phyloP scores from a whole-genome alignment of 2,888 invertebrate species.

The Leucoma salicis region DNA sequence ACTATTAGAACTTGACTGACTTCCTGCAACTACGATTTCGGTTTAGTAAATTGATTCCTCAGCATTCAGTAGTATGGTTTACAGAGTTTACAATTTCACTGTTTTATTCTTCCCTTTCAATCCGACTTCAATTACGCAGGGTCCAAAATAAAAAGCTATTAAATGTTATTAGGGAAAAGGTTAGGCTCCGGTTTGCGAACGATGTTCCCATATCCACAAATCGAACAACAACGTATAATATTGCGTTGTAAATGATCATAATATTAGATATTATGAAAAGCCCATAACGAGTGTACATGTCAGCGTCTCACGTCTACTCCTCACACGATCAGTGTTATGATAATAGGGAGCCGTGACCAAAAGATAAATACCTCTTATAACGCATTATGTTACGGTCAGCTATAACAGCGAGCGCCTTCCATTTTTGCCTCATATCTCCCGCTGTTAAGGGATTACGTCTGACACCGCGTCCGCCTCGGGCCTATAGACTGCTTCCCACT shows the following conservation, averaged over 20 bases:
- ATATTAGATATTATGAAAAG: no score
- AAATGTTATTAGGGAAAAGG: no score
- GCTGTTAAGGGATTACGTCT: slow-evolving; percentile 44
- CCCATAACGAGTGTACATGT: no score
- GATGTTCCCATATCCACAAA: no score
- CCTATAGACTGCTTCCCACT: slow-evolving; percentile 38
- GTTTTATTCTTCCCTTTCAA: slow-evolving; percentile 24
- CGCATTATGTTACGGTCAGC: slow-evolving; percentile 47
- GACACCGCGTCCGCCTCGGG: slow-evolving; percentile 29
- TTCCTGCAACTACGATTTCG: slow-evolving; percentile 54
- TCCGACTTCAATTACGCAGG: no score
- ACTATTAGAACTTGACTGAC: slow-evolving; percentile 37
- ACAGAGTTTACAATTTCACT: slow-evolving; percentile 30
- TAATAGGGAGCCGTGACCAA: slow-evolving; percentile 67
- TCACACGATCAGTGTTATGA: no score
- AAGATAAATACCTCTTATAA: slow-evolving; percentile 51
- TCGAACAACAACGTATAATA: no score
- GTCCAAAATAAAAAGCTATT: no score
- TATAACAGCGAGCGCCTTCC: slow-evolving; percentile 63
- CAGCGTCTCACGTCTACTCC: no score
- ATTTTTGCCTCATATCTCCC: slow-evolving; percentile 61
- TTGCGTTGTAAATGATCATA: no score
- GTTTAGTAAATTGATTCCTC: slow-evolving; percentile 37
- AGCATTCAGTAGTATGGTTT: slow-evolving; percentile 26
- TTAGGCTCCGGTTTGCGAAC: no score